phyloP scores from a whole-genome alignment of 2,113 vertebrate species.

The Dascyllus trimaculatus region DNA sequence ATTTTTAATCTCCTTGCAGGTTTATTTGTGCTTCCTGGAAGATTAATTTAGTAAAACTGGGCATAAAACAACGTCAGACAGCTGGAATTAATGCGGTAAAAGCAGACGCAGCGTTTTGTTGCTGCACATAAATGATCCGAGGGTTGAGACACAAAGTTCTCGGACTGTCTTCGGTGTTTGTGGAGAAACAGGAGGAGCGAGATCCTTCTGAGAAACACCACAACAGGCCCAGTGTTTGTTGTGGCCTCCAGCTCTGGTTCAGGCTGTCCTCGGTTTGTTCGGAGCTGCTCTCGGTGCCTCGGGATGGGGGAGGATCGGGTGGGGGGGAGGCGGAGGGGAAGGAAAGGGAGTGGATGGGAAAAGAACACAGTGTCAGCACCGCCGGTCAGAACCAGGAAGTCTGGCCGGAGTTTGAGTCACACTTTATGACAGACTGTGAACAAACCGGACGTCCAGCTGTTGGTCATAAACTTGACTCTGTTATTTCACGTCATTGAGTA shows the following conservation, averaged over 20 bases:
- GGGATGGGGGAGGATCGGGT: neutral
- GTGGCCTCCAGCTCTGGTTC: conserved; percentile 39
- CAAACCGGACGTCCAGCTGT: conserved; percentile 34
- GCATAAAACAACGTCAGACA: neutral
- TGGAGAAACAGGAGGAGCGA: conserved; percentile 27
- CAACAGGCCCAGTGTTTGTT: conserved; percentile 60
- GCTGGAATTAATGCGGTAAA: neutral
- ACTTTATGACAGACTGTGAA: conserved; percentile 30
- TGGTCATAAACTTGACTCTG: neutral
- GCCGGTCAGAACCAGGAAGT: conserved; percentile 42
- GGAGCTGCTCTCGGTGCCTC: conserved; percentile 6
- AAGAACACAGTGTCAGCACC: conserved; percentile 60
- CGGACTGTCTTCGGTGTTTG: conserved; percentile 18
- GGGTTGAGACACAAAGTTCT: too few species aligned
- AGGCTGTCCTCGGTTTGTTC: conserved; percentile 46
- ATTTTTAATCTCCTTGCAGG: too few species aligned
- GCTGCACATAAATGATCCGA: neutral
- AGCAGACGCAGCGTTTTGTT: conserved; percentile 9
- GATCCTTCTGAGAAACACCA: conserved; percentile 26
- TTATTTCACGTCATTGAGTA: neutral
- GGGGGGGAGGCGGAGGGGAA: conserved; percentile 34
- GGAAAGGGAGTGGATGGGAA: conserved; percentile 73
- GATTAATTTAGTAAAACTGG: too few species aligned
- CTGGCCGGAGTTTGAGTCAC: conserved; percentile 23
- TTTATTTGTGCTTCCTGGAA: too few species aligned